phyloP scores from a whole-genome alignment of 92 coral and sea anemone genomes.

The Zoanthus solanderi region DNA sequence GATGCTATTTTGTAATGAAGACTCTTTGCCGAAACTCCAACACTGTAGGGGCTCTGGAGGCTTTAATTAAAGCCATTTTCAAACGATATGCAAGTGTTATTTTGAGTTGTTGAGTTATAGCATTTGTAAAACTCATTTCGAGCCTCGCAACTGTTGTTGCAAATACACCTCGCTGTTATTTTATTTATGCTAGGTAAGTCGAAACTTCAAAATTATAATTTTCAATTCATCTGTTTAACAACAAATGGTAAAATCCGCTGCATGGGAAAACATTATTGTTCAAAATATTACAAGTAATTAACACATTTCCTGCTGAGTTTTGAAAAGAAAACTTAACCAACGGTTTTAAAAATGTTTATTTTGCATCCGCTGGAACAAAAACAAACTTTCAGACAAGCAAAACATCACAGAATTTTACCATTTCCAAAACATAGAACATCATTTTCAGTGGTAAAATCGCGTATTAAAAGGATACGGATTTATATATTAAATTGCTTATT shows the following conservation, averaged over 20 bases:
- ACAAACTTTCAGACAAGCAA: too few species aligned
- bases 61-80: constrained; percentile 22
- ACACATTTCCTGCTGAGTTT: not conserved
- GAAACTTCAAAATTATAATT: constrained; percentile 1
- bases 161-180: constrained; percentile 23
- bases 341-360: too few species aligned
- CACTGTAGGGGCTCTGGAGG: constrained; percentile 2
- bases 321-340: too few species aligned
- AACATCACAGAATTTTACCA: too few species aligned
- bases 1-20: not conserved
- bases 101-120: not conserved
- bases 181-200: not conserved
- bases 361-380: too few species aligned
- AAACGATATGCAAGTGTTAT: not conserved
- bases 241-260: not conserved
- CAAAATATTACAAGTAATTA: not conserved
- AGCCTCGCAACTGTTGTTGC: not conserved
- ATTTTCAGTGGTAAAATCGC: too few species aligned
- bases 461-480: too few species aligned
- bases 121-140: constrained; percentile 39
- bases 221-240: constrained; percentile 38
- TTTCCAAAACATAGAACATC: too few species aligned
- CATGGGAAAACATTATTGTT: not conserved
- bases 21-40: constrained; percentile 1
- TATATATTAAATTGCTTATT: too few species aligned